Percentiles rank a stretch among this genome's conserved stretches.
phyloP scores from a whole-genome alignment of 2,113 vertebrate species.

The Hypomesus transpacificus region DNA sequence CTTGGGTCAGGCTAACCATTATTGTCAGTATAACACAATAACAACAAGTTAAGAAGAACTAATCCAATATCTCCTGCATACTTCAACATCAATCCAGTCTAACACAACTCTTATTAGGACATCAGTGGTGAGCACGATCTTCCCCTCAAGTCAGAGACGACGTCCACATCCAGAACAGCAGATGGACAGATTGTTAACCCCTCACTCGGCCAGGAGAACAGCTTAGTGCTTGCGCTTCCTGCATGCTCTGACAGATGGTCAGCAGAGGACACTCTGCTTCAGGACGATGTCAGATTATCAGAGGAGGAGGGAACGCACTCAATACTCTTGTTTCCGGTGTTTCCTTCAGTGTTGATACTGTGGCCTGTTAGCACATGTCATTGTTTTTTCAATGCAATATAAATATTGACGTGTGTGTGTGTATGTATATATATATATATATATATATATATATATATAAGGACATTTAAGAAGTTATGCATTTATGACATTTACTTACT shows the following conservation, averaged over 20 bases:
- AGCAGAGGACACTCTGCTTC: background rate
- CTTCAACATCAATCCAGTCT: no score
- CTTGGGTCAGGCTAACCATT: background rate
- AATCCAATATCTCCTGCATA: background rate
- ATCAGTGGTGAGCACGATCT: background rate
- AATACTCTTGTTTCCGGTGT: background rate
- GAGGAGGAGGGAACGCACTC: background rate
- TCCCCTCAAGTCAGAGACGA: background rate
- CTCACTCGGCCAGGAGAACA: conserved; percentile 32
- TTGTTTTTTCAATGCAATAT: no score
- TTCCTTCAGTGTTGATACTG: background rate
- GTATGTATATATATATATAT: no score
- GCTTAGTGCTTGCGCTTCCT: conserved; percentile 19
- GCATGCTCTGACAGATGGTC: conserved; percentile 18
- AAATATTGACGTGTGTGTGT: no score
- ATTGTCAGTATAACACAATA: background rate
- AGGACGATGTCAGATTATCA: conserved; percentile 30
- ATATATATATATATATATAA: no score
- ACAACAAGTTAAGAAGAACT: background rate
- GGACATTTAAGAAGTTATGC: no score
- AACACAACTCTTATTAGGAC: no score
- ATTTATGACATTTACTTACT: background rate
- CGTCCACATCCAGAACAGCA: conserved; percentile 27
- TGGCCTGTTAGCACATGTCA: background rate
- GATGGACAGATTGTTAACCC: conserved; percentile 40